A percentile compares a stretch with the other conserved stretches of the same genome.
Evolutionary conservation across 2,113 vertebrate species (phyloP).

Genomic region (Dromiciops gliroides): DNA sequence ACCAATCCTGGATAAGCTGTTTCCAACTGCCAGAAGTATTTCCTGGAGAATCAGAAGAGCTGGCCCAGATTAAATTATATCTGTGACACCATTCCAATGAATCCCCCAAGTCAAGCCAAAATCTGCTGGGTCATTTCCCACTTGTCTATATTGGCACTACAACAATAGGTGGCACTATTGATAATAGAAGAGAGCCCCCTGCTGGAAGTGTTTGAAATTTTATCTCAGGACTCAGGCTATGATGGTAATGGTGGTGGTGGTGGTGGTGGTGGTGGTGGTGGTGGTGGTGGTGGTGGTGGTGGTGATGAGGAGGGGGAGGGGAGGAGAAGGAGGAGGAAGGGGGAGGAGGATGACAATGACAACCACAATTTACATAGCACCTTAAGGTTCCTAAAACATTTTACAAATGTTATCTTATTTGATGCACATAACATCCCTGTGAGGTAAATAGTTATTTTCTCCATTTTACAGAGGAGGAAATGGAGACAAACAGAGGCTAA

Average conservation of each 20-base stretch:
- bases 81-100: not conserved
- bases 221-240: not conserved
- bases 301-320: too few species aligned
- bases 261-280: too few species aligned
- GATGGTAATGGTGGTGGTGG: too few species aligned
- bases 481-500: not conserved
- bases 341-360: not conserved
- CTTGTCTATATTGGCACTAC: not conserved
- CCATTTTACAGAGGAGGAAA: not conserved
- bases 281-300: too few species aligned
- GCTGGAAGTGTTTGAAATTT: not conserved
- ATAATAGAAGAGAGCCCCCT: not conserved
- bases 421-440: not conserved
- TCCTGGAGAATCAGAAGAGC: not conserved
- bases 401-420: not conserved
- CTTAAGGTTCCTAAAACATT: not conserved
- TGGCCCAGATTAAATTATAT: not conserved
- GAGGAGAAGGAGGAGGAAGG: too few species aligned
- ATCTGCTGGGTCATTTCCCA: not conserved
- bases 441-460: not conserved
- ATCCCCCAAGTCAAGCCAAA: not conserved
- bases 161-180: not conserved
- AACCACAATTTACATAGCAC: not conserved
- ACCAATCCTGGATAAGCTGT: too few species aligned
- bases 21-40: not conserved